Evolutionary conservation across 1,140 invertebrate genomes (phyloP).

Genomic region (Apis florea): DNA sequence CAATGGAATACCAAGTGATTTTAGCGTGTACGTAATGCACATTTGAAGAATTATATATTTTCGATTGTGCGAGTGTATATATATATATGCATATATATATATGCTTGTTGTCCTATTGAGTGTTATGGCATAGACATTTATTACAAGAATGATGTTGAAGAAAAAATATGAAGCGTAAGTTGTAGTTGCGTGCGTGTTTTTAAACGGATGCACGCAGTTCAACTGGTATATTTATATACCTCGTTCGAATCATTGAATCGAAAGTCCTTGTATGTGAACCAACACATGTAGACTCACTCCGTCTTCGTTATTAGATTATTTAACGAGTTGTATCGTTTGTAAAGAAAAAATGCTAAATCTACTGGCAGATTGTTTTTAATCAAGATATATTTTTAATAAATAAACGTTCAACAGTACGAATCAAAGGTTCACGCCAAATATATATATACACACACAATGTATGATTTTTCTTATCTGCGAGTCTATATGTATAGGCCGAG

Average conservation of each 20-base stretch:
- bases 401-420: conserved; percentile 57
- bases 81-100: background rate
- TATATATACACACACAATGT: conserved; percentile 58
- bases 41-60: conserved; percentile 40
- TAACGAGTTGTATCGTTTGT: conserved; percentile 18
- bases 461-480: conserved; percentile 43
- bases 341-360: conserved; percentile 23
- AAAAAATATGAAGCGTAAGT: background rate
- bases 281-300: no score
- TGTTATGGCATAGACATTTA: background rate
- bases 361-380: conserved; percentile 17
- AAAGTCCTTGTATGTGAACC: background rate
- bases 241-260: background rate
- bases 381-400: conserved; percentile 43
- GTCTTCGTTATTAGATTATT: conserved; percentile 8
- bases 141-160: background rate
- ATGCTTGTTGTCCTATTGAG: conserved; percentile 3
- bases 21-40: conserved; percentile 24
- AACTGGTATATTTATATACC: background rate
- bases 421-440: conserved; percentile 70
- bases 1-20: background rate
- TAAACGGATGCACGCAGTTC: background rate
- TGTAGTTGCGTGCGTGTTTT: background rate
- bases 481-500: conserved; percentile 30
- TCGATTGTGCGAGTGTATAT: conserved; percentile 20